A percentile compares a stretch with the other conserved stretches of the same genome.
phyloP scores from a whole-genome alignment of 1,140 invertebrate species.

The Penaeus chinensis region DNA sequence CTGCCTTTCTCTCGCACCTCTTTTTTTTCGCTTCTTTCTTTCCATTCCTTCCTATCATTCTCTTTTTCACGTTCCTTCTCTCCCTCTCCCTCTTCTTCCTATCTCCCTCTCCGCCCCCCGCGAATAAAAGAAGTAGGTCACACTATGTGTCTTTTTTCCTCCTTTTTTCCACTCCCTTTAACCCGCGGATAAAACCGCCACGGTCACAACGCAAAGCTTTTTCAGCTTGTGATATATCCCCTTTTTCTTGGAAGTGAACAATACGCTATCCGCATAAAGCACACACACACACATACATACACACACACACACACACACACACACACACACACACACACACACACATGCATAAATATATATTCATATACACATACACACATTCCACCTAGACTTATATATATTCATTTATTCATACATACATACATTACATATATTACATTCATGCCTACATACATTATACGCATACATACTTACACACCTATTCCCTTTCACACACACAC shows the following conservation, averaged over 20 bases:
- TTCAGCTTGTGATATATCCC: no score
- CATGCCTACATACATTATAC: neutral
- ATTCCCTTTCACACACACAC: neutral
- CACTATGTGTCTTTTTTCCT: no score
- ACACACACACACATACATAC: neutral
- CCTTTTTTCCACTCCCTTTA: no score
- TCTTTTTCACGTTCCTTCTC: no score
- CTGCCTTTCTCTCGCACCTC: no score
- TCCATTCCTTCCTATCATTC: no score
- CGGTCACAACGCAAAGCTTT: no score
- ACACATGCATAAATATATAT: neutral
- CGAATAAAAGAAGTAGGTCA: no score
- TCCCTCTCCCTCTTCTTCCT: no score
- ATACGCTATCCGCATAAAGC: neutral
- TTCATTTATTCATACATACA: neutral
- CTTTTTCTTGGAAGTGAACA: neutral
- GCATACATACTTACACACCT: slow-evolving; percentile 2
- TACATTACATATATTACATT: slow-evolving; percentile 6
- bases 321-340: neutral
- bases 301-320: neutral
- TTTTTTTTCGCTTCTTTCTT: no score
- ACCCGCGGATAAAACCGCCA: no score
- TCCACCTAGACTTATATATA: neutral
- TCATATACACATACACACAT: neutral
- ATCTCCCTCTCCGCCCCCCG: no score